Percentiles rank a stretch among this genome's conserved stretches.
Conservation (phyloP, 2,888 invertebrate species). For the Andrena praecox region DNA sequence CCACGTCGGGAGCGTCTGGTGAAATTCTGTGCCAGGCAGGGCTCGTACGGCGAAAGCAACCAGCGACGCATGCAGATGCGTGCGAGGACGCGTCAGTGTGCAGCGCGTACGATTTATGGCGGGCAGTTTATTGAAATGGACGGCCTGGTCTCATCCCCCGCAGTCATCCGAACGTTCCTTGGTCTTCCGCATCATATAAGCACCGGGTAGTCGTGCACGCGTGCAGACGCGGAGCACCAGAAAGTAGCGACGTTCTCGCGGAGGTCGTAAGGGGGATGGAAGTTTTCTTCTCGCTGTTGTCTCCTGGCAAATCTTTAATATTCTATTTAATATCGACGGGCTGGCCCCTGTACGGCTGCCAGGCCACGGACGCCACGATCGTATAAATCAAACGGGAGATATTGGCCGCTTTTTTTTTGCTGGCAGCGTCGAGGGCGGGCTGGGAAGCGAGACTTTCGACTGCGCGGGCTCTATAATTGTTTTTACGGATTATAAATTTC, state of each 20-base stretch:
- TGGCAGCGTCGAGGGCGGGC: slow-evolving; percentile 25
- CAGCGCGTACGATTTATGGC: slow-evolving; percentile 76
- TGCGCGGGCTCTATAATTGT: slow-evolving; percentile 79
- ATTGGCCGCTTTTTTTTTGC: slow-evolving; percentile 83
- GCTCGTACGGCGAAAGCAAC: slow-evolving; percentile 5
- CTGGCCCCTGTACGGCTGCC: slow-evolving; percentile 56
- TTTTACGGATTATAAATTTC: slow-evolving; percentile 84
- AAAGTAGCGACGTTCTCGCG: background rate
- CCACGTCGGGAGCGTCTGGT: too few relatives aligned
- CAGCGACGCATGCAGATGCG: slow-evolving; percentile 55
- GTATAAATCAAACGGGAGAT: slow-evolving; percentile 82
- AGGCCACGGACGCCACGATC: slow-evolving; percentile 66
- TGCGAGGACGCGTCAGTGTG: slow-evolving; percentile 42
- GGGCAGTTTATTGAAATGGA: slow-evolving; percentile 81
- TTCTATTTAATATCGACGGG: slow-evolving; percentile 81
- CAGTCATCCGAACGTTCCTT: slow-evolving; percentile 36
- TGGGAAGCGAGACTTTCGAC: slow-evolving; percentile 48
- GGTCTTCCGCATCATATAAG: slow-evolving; percentile 34
- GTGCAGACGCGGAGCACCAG: slow-evolving; percentile 4
- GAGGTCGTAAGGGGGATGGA: background rate
- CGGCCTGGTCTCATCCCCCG: slow-evolving; percentile 41
- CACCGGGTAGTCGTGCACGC: slow-evolving; percentile 11
- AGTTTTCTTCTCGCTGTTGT: slow-evolving; percentile 70
- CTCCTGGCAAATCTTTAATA: slow-evolving; percentile 81
- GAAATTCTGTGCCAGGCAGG: too few relatives aligned